A percentile compares a stretch with the other conserved stretches of the same genome.
Evolutionary conservation across 2,888 invertebrate genomes (phyloP).

Genomic region (Acleris emargana): DNA sequence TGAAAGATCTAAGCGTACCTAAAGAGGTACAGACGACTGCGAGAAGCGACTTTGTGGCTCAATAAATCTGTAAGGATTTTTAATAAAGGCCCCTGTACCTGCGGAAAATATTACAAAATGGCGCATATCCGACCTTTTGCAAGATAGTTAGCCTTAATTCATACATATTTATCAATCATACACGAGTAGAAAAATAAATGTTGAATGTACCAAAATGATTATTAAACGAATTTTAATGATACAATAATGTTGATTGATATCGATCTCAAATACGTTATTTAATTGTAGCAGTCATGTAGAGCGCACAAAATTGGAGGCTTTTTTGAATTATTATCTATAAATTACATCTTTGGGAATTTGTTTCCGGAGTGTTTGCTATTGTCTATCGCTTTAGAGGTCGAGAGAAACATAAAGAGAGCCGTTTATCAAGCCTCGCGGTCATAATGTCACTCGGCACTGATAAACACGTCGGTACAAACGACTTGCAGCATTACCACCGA

Average conservation of each 20-base stretch:
- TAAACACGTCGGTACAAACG: conserved; percentile 11
- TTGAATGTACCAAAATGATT: too few species aligned
- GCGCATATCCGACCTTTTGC: too few species aligned
- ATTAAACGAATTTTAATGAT: neutral
- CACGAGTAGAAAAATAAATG: too few species aligned
- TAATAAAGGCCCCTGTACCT: too few species aligned
- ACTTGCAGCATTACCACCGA: neutral
- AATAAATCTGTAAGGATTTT: too few species aligned
- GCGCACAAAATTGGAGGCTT: neutral
- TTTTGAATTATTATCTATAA: conserved; percentile 2
- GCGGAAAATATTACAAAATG: too few species aligned
- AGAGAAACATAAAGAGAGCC: conserved; percentile 13
- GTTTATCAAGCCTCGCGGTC: conserved; percentile 25
- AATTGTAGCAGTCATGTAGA: neutral
- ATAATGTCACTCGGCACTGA: conserved; percentile 23
- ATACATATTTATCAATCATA: too few species aligned
- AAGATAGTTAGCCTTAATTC: too few species aligned
- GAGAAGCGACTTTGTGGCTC: too few species aligned
- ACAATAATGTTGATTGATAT: neutral
- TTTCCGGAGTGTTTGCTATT: conserved; percentile 9
- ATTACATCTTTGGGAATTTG: conserved; percentile 3
- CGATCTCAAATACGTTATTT: neutral
- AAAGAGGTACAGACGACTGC: too few species aligned
- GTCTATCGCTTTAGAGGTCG: conserved; percentile 21
- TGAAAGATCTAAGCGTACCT: too few species aligned